Conservation (phyloP, 1,140 invertebrate species). For the Zaprionus africanus region DNA sequence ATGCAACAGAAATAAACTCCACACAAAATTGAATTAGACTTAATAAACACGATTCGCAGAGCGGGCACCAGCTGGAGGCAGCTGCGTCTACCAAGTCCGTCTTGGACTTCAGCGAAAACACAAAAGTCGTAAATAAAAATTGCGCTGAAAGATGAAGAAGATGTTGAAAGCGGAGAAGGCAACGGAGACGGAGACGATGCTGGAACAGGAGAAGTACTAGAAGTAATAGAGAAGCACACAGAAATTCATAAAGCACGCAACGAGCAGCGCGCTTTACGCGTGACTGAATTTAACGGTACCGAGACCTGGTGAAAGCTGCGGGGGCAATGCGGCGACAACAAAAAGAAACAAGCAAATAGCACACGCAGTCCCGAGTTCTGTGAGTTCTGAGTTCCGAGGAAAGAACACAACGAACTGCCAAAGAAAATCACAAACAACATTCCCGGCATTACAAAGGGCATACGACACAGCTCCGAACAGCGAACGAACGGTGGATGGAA, state of each 20-base stretch:
- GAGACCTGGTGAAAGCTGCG: not conserved
- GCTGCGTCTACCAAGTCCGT: slow-evolving; percentile 3
- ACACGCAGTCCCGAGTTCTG: slow-evolving; percentile 35
- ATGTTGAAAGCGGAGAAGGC: not conserved
- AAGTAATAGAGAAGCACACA: slow-evolving; percentile 65
- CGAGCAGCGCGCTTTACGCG: slow-evolving; percentile 63
- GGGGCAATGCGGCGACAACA: not conserved
- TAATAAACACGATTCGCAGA: slow-evolving; percentile 67
- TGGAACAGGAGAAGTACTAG: slow-evolving; percentile 15
- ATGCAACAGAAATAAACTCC: slow-evolving; percentile 74
- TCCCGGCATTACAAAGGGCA: slow-evolving; percentile 56
- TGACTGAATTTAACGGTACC: slow-evolving; percentile 60
- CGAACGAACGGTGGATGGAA: slow-evolving; percentile 1
- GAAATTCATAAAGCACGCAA: slow-evolving; percentile 75
- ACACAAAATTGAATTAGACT: slow-evolving; percentile 78
- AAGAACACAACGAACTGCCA: slow-evolving; percentile 24
- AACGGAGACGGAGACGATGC: not conserved
- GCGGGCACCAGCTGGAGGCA: slow-evolving; percentile 36
- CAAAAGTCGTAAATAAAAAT: slow-evolving; percentile 66
- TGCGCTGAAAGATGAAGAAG: slow-evolving; percentile 39
- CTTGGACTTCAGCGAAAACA: slow-evolving; percentile 21
- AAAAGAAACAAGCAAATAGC: slow-evolving; percentile 33
- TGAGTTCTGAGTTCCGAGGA: slow-evolving; percentile 39
- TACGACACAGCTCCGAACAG: slow-evolving; percentile 11
- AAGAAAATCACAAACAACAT: slow-evolving; percentile 78